Evolutionary conservation across 2,888 invertebrate species (phyloP).

Genomic region (Tinea pellionella): DNA sequence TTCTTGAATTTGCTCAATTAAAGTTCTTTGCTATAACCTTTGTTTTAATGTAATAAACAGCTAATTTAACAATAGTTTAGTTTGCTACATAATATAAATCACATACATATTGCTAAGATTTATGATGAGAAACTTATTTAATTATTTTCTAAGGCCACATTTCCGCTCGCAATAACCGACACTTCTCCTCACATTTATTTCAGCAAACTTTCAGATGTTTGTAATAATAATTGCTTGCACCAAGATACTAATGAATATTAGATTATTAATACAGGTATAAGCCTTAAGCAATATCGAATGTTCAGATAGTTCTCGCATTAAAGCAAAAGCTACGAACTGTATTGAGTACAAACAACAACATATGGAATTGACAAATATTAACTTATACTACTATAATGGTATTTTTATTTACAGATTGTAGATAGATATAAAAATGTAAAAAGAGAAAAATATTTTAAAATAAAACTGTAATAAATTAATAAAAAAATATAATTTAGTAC

Average conservation of each 20-base stretch:
- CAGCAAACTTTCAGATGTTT: neutral
- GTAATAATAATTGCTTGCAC: too few species aligned
- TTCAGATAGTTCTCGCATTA: too few species aligned
- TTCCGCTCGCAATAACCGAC: neutral
- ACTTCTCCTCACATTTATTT: neutral
- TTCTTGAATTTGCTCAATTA: too few species aligned
- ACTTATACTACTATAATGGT: neutral
- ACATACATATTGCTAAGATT: neutral
- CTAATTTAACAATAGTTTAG: neutral
- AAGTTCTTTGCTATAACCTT: too few species aligned
- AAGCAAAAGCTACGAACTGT: too few species aligned
- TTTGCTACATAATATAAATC: neutral
- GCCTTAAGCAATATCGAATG: neutral
- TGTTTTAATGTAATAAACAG: neutral
- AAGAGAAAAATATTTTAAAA: neutral
- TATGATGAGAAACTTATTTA: neutral
- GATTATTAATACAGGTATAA: neutral
- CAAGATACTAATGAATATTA: too few species aligned
- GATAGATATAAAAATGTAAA: neutral
- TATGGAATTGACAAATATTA: conserved; percentile 48
- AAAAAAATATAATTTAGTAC: neutral
- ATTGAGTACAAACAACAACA: neutral
- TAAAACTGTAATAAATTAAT: neutral
- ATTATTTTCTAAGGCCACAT: neutral
- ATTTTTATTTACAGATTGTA: neutral